These are phyloP conservation scores for Coilia nasus DNA, from an alignment of 2,797 vertebrate genomes.

Conservation along the genomic window DNA sequence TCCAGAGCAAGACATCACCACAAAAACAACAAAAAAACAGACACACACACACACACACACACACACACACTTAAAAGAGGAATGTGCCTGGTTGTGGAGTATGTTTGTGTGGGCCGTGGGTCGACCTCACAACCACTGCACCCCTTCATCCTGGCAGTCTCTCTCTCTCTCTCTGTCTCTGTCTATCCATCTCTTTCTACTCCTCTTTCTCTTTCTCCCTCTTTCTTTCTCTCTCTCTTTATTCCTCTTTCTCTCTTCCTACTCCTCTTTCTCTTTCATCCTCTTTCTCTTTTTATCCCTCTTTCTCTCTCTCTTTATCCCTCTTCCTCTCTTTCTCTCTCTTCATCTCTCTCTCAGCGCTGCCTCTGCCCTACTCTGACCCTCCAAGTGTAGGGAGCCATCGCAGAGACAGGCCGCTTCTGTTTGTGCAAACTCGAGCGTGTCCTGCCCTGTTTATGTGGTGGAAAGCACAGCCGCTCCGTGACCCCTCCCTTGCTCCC, in stretches of 20 bases:
- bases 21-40: background rate
- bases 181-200: too few relatives aligned
- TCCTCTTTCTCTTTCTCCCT: too few relatives aligned
- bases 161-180: too few relatives aligned
- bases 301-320: background rate
- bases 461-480: conserved; percentile 54
- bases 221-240: too few relatives aligned
- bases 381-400: conserved; percentile 10
- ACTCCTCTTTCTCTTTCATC: background rate
- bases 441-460: conserved; percentile 58
- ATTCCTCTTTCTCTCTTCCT: background rate
- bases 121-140: background rate
- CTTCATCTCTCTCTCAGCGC: conserved; percentile 42
- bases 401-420: conserved; percentile 65
- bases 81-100: background rate
- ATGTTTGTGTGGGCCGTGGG: background rate
- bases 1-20: background rate
- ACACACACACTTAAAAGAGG: background rate
- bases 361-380: background rate
- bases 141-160: background rate
- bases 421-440: conserved; percentile 78
- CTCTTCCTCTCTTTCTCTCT: background rate
- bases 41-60: background rate
- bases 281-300: background rate
- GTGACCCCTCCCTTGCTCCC: conserved; percentile 67